These are phyloP conservation scores for Caenorhabditis macrosperma DNA, from an alignment of 2,888 invertebrate genomes.

Conservation along the genomic window DNA sequence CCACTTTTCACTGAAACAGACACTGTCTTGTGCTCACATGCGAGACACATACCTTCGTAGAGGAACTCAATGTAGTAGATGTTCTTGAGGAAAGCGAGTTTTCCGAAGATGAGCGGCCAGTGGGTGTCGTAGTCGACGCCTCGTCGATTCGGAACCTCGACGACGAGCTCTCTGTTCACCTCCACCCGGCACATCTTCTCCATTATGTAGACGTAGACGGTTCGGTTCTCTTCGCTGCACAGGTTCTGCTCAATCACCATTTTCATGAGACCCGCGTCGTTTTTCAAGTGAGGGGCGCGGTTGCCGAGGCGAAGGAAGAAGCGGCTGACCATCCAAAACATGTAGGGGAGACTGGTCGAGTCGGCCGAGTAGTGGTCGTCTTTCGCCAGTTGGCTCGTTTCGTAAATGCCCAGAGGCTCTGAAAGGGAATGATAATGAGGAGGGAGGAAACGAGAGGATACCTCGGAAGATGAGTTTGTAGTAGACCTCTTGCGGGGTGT, in stretches of 20 bases:
- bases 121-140: not conserved
- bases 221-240: not conserved
- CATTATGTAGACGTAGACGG: not conserved
- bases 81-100: not conserved
- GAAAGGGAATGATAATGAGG: not conserved
- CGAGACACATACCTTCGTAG: not conserved
- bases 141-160: not conserved
- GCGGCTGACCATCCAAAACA: not conserved
- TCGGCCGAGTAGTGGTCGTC: not conserved
- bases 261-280: not conserved
- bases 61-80: not conserved
- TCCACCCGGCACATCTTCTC: not conserved
- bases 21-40: not conserved
- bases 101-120: not conserved
- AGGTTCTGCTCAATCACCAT: not conserved
- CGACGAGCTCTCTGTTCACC: not conserved
- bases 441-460: not conserved
- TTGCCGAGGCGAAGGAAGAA: not conserved
- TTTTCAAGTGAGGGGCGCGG: not conserved
- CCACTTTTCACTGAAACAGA: not conserved
- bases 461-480: not conserved
- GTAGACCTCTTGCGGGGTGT: not conserved
- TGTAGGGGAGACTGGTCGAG: not conserved
- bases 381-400: not conserved
- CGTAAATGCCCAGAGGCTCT: not conserved